Percentiles rank a stretch among this genome's conserved stretches.
Evolutionary conservation across 2,797 vertebrate genomes (phyloP).

Genomic region (Chelon auratus): DNA sequence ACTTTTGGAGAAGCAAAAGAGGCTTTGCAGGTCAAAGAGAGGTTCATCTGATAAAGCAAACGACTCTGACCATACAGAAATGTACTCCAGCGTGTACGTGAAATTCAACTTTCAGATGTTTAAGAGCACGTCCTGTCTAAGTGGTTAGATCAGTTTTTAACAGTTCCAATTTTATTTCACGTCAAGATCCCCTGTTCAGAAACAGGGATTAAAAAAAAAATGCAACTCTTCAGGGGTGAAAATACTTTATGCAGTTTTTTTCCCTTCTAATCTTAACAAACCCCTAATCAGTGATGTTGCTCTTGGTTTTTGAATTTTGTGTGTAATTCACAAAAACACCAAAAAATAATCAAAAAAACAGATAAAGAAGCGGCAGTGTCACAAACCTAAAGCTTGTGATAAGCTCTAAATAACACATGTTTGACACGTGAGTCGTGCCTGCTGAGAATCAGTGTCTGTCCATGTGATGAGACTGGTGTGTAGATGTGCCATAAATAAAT

Average conservation of each 20-base stretch:
- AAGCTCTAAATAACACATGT: slow-evolving; percentile 35
- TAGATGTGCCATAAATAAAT: slow-evolving; percentile 26
- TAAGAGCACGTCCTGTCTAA: neutral
- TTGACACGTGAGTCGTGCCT: slow-evolving; percentile 51
- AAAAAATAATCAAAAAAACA: slow-evolving; percentile 2
- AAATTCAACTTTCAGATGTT: neutral
- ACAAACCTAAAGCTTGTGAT: slow-evolving; percentile 41
- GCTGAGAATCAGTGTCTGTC: slow-evolving; percentile 48
- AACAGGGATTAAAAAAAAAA: neutral
- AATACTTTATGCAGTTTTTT: slow-evolving; percentile 6
- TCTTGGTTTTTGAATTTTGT: slow-evolving; percentile 33
- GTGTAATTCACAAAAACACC: slow-evolving; percentile 1
- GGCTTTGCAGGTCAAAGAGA: slow-evolving; percentile 19
- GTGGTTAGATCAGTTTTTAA: too few species aligned
- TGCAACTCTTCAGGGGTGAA: slow-evolving; percentile 21
- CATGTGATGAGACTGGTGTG: slow-evolving; percentile 42
- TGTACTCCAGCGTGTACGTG: slow-evolving; percentile 8
- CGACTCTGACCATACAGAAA: neutral
- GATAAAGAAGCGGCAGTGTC: slow-evolving; percentile 18
- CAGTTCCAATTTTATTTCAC: neutral
- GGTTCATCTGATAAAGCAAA: neutral
- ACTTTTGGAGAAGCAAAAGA: neutral
- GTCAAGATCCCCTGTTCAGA: neutral
- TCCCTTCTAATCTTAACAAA: neutral
- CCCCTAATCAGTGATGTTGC: slow-evolving; percentile 44